Percentiles rank a stretch among this genome's conserved stretches.
Conservation (phyloP, 2,888 invertebrate genomes). For the Leptopterna dolabrata region DNA sequence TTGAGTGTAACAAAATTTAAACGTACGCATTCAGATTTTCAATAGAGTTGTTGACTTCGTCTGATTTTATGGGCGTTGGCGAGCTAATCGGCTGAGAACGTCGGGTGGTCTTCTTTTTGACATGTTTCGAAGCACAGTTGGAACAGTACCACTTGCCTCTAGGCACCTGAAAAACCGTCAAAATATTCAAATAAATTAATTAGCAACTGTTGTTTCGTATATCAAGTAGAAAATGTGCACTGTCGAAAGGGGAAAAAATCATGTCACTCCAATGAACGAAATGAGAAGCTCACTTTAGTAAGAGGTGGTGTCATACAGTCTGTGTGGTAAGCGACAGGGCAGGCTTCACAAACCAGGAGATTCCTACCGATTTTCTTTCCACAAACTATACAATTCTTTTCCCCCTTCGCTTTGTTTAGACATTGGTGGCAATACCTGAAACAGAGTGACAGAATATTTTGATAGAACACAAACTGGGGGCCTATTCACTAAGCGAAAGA, state of each 20-base stretch:
- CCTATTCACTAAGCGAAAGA: no score
- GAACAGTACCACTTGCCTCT: conserved; percentile 88
- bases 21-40: conserved; percentile 55
- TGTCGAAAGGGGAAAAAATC: no score
- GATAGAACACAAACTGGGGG: no score
- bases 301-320: conserved; percentile 93
- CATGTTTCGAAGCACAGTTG: conserved; percentile 86
- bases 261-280: background rate
- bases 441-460: background rate
- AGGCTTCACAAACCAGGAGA: conserved; percentile 88
- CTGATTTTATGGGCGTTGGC: conserved; percentile 59
- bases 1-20: background rate
- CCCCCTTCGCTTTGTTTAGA: conserved; percentile 91
- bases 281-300: conserved; percentile 71
- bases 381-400: conserved; percentile 94
- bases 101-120: conserved; percentile 72
- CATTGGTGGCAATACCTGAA: conserved; percentile 94
- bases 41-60: conserved; percentile 47
- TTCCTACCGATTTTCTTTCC: conserved; percentile 78
- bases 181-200: background rate
- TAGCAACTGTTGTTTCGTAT: background rate
- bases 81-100: conserved; percentile 68
- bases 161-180: background rate
- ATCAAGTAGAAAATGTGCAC: no score
- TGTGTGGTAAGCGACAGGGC: conserved; percentile 91